Conservation (phyloP, 2,113 vertebrate genomes). For the Odobenus rosmarus region DNA sequence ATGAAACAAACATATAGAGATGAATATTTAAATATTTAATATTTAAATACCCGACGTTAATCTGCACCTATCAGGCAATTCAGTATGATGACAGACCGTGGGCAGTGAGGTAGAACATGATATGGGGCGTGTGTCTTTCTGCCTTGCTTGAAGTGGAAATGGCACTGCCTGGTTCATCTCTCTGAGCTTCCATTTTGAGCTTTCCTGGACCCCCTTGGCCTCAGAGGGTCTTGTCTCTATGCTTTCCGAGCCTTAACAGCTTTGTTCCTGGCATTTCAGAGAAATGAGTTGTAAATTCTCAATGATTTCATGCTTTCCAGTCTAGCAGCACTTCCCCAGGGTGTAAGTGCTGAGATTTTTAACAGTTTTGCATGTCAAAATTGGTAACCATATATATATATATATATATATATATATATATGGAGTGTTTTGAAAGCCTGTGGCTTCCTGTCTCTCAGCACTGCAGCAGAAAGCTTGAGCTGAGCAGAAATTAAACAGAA, state of each 20-base stretch:
- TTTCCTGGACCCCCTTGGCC: background rate
- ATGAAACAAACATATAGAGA: background rate
- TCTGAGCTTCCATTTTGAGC: background rate
- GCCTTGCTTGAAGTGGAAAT: background rate
- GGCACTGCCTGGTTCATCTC: background rate
- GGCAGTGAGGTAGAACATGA: background rate
- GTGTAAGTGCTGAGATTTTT: slow-evolving; percentile 59
- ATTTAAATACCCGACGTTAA: background rate
- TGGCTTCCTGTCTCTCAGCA: slow-evolving; percentile 29
- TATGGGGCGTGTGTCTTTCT: background rate
- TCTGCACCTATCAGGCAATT: background rate
- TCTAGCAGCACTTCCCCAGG: slow-evolving; percentile 13
- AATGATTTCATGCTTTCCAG: slow-evolving; percentile 53
- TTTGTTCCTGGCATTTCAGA: slow-evolving; percentile 57
- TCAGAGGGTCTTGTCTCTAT: background rate
- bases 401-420: background rate
- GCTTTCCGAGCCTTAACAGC: slow-evolving; percentile 28
- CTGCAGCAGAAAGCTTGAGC: background rate
- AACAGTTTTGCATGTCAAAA: slow-evolving; percentile 71
- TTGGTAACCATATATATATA: background rate
- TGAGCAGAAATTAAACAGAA: slow-evolving; percentile 61
- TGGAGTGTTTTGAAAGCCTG: slow-evolving; percentile 41
- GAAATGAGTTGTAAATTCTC: slow-evolving; percentile 70
- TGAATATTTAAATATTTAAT: background rate
- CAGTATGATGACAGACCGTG: background rate